Evolutionary conservation across 2,888 invertebrate genomes (phyloP).

Genomic region (Drosophila paranaensis): DNA sequence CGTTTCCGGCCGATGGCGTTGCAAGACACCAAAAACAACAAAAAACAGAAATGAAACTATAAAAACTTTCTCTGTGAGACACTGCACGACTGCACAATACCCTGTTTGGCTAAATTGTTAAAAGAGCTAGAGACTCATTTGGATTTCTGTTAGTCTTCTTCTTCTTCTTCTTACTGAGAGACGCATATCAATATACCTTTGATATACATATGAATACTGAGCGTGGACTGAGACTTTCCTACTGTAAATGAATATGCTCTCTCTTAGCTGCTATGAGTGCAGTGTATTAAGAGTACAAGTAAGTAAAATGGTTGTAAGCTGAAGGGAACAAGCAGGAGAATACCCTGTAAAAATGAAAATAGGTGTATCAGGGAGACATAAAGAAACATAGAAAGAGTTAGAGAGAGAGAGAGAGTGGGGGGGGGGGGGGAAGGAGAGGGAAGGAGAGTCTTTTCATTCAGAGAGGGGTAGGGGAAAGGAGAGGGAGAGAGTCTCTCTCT

Average conservation of each 20-base stretch:
- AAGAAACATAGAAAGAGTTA: too few species aligned
- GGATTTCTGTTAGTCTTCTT: not conserved
- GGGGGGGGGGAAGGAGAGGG: too few species aligned
- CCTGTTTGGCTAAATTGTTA: not conserved
- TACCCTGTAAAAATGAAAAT: not conserved
- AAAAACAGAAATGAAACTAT: not conserved
- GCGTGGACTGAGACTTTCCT: not conserved
- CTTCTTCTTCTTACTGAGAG: too few species aligned
- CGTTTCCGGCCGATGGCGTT: conserved; percentile 61
- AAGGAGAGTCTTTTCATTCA: too few species aligned
- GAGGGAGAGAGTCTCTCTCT: too few species aligned
- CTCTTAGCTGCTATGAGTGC: not conserved
- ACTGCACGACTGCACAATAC: not conserved
- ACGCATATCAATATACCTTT: too few species aligned
- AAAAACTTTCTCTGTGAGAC: not conserved
- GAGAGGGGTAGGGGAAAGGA: too few species aligned
- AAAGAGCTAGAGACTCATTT: not conserved
- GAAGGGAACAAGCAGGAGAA: not conserved
- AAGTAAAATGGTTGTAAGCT: too few species aligned
- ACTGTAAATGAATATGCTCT: not conserved
- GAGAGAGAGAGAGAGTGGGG: too few species aligned
- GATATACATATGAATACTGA: not conserved
- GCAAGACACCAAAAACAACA: conserved; percentile 23
- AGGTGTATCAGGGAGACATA: too few species aligned
- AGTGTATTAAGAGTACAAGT: not conserved